Percentiles rank a stretch among this genome's conserved stretches.
Evolutionary conservation across 2,888 invertebrate species (phyloP).

Genomic region (Schizaphis graminum): DNA sequence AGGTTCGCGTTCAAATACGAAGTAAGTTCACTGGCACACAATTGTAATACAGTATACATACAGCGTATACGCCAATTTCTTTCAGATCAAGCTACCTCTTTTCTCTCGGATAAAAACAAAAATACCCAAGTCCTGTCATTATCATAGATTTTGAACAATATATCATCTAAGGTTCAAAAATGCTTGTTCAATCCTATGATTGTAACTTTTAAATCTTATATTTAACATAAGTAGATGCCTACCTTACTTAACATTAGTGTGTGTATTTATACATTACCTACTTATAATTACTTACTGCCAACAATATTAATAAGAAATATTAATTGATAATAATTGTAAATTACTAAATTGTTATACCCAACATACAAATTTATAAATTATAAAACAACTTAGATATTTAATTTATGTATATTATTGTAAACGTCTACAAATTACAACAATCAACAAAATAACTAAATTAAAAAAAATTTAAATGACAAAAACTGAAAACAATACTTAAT

Average conservation of each 20-base stretch:
- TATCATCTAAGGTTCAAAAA: neutral
- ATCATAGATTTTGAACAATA: neutral
- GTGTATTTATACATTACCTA: neutral
- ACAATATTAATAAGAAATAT: neutral
- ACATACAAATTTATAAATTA: neutral
- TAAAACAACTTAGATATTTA: too few species aligned
- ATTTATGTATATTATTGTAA: too few species aligned
- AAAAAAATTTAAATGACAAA: too few species aligned
- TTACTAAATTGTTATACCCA: neutral
- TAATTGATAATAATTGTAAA: neutral
- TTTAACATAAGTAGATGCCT: neutral
- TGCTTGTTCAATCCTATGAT: neutral
- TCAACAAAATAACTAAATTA: too few species aligned
- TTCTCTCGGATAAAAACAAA: neutral
- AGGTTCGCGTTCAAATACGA: conserved; percentile 59
- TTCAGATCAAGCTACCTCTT: neutral
- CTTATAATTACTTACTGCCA: neutral
- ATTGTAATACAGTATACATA: neutral
- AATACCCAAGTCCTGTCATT: neutral
- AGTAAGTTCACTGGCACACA: conserved; percentile 16
- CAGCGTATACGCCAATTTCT: neutral
- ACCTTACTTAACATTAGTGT: too few species aligned
- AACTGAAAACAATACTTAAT: too few species aligned
- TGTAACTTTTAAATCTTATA: neutral
- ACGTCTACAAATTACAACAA: too few species aligned